phyloP scores from a whole-genome alignment of 1,140 invertebrate genomes.

The Lepeophtheirus salmonis region DNA sequence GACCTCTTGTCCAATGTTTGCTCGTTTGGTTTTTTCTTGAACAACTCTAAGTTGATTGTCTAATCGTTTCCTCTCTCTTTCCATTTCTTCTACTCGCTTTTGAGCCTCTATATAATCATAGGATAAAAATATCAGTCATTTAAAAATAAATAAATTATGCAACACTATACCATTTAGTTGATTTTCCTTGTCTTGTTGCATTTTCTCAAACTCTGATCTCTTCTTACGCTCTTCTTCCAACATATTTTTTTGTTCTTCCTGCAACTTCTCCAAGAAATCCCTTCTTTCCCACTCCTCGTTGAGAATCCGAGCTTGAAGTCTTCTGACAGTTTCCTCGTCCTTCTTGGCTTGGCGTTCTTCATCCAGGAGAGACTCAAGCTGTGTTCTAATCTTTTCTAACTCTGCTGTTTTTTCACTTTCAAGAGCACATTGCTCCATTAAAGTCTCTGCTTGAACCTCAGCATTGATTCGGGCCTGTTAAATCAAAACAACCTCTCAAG shows the following conservation, averaged over 20 bases:
- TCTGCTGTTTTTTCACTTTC: constrained; percentile 48
- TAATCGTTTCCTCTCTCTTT: constrained; percentile 6
- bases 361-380: constrained; percentile 29
- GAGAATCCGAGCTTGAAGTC: constrained; percentile 47
- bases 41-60: constrained; percentile 7
- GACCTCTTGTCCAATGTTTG: constrained; percentile 9
- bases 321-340: constrained; percentile 60
- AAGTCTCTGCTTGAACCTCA: constrained; percentile 38
- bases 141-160: background rate
- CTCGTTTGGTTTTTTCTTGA: constrained; percentile 13
- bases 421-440: constrained; percentile 44
- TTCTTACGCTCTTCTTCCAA: constrained; percentile 50
- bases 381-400: constrained; percentile 42
- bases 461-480: constrained; percentile 36
- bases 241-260: constrained; percentile 48
- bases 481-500: background rate
- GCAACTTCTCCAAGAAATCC: constrained; percentile 51
- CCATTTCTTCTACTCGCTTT: constrained; percentile 13
- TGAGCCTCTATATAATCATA: constrained; percentile 8
- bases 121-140: background rate
- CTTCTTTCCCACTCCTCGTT: constrained; percentile 61
- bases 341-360: constrained; percentile 59
- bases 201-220: constrained; percentile 45
- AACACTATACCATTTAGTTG: constrained; percentile 33
- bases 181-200: constrained; percentile 47